Conservation (phyloP, 2,888 invertebrate genomes). For the Drosophila nigritarsus region DNA sequence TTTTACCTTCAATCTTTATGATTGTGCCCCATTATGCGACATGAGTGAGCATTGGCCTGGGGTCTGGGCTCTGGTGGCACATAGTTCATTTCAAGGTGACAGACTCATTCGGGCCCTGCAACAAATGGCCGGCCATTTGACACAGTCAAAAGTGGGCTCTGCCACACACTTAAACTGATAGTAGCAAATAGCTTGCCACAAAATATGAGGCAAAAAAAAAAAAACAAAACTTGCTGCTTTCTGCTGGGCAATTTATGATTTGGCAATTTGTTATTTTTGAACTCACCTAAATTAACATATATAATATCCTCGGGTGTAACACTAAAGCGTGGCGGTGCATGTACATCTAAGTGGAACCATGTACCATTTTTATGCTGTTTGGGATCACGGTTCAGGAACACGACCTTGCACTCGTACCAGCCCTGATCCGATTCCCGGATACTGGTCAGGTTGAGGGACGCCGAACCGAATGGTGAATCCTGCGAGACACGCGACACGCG, state of each 20-base stretch:
- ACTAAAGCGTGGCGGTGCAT: constrained; percentile 97
- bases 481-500: constrained; percentile 95
- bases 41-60: constrained; percentile 37
- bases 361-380: constrained; percentile 97
- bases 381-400: constrained; percentile 97
- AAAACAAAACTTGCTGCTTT: constrained; percentile 10
- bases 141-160: constrained; percentile 60
- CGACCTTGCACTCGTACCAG: constrained; percentile 98
- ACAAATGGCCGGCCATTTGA: constrained; percentile 74
- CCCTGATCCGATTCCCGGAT: constrained; percentile 97
- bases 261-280: constrained; percentile 21
- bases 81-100: constrained; percentile 75
- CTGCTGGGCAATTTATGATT: constrained; percentile 40
- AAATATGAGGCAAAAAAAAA: constrained; percentile 31
- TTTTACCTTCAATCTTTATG: constrained; percentile 45
- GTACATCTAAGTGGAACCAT: constrained; percentile 99
- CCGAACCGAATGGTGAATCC: constrained; percentile 95
- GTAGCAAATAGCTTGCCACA: constrained; percentile 44
- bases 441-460: constrained; percentile 97
- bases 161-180: constrained; percentile 52
- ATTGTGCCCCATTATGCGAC: constrained; percentile 50
- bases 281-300: constrained; percentile 94
- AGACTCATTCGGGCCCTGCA: constrained; percentile 70
- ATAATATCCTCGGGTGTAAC: constrained; percentile 98
- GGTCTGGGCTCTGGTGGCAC: constrained; percentile 17